Percentiles rank a stretch among this genome's conserved stretches.
Evolutionary conservation across 2,113 vertebrate genomes (phyloP).

Genomic region (Brachypteracias leptosomus): DNA sequence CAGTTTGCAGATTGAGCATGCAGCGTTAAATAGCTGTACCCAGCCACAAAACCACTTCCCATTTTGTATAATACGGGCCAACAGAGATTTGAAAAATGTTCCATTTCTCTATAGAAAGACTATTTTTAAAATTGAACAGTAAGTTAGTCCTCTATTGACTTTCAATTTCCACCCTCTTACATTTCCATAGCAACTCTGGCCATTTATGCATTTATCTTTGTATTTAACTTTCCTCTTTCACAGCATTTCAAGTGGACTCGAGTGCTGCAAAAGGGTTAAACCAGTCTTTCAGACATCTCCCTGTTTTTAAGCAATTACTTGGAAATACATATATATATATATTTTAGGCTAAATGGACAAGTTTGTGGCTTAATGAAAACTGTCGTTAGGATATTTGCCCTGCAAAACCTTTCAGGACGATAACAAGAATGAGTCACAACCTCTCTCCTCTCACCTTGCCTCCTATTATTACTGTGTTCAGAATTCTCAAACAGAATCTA

Average conservation of each 20-base stretch:
- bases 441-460: constrained; percentile 49
- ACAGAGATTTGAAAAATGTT: constrained; percentile 52
- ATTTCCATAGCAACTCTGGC: constrained; percentile 78
- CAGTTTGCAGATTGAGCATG: not conserved
- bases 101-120: constrained; percentile 31
- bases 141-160: constrained; percentile 76
- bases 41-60: constrained; percentile 29
- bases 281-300: not conserved
- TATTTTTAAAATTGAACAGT: constrained; percentile 66
- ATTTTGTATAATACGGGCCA: constrained; percentile 23
- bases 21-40: not conserved
- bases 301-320: constrained; percentile 66
- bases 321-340: not conserved
- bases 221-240: constrained; percentile 70
- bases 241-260: constrained; percentile 59
- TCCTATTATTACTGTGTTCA: constrained; percentile 58
- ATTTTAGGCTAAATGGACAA: constrained; percentile 49
- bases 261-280: constrained; percentile 68
- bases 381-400: constrained; percentile 68
- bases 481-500: constrained; percentile 50
- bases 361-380: constrained; percentile 73
- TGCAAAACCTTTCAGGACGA: constrained; percentile 65
- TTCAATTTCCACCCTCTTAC: constrained; percentile 69
- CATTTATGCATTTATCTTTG: constrained; percentile 77
- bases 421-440: constrained; percentile 32